These are phyloP conservation scores for Xanthorhoe designata DNA, from an alignment of 2,888 invertebrate genomes.

Conservation along the genomic window DNA sequence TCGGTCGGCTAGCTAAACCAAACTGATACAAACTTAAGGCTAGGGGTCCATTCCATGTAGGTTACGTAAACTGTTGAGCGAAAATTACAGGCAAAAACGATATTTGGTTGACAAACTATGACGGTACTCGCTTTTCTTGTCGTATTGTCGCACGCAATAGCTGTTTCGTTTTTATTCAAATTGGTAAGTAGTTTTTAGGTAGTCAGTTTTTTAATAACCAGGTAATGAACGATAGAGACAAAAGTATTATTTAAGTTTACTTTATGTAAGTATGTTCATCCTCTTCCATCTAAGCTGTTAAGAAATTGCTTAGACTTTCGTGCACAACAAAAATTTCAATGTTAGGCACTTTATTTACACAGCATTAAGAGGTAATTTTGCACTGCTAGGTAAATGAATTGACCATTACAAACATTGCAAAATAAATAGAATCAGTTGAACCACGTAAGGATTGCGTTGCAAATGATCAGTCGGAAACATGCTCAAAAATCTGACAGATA, in stretches of 20 bases:
- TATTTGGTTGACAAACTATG: not conserved
- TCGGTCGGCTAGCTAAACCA: slow-evolving; percentile 11
- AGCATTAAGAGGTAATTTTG: too few species aligned
- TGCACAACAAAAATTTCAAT: too few species aligned
- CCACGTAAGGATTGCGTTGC: too few species aligned
- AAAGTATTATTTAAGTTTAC: not conserved
- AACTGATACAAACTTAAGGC: slow-evolving; percentile 23
- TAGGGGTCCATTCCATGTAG: slow-evolving; percentile 13
- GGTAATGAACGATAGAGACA: not conserved
- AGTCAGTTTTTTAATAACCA: not conserved
- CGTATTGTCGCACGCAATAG: not conserved
- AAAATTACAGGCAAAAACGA: slow-evolving; percentile 15
- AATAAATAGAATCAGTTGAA: too few species aligned
- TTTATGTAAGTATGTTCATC: not conserved
- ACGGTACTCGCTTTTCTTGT: not conserved
- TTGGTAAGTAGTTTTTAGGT: not conserved
- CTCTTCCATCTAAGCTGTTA: too few species aligned
- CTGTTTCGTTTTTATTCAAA: not conserved
- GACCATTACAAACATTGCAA: too few species aligned
- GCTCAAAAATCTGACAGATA: too few species aligned
- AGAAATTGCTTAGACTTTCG: too few species aligned
- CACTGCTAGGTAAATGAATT: too few species aligned
- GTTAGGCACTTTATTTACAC: too few species aligned
- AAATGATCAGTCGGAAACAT: too few species aligned
- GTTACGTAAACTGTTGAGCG: slow-evolving; percentile 14